A percentile compares a stretch with the other conserved stretches of the same genome.
Evolutionary conservation across 1,140 invertebrate species (phyloP).

Genomic region (Listronotus bonariensis): DNA sequence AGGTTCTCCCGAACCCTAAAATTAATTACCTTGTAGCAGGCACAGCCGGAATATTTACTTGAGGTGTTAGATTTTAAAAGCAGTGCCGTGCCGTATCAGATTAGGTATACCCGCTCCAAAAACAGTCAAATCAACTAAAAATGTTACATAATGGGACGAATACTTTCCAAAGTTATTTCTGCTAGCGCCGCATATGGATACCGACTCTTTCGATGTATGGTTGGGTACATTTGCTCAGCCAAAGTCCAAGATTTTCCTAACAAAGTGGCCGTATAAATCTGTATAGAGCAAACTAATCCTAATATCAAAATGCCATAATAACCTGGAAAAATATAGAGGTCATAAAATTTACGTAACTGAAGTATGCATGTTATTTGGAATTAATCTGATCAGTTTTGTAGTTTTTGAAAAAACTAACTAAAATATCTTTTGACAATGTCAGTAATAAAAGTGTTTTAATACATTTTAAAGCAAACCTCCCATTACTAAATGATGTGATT

Average conservation of each 20-base stretch:
- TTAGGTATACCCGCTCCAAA: slow-evolving; percentile 78
- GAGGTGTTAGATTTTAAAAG: too few relatives aligned
- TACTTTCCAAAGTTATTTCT: slow-evolving; percentile 69
- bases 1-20: too few relatives aligned
- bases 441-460: too few relatives aligned
- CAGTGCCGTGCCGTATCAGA: slow-evolving; percentile 68
- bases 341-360: too few relatives aligned
- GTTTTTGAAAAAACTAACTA: too few relatives aligned
- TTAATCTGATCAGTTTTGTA: too few relatives aligned
- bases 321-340: slow-evolving; percentile 62
- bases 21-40: too few relatives aligned
- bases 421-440: too few relatives aligned
- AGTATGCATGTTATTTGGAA: too few relatives aligned
- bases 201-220: slow-evolving; percentile 68
- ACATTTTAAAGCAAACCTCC: too few relatives aligned
- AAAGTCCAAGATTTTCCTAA: slow-evolving; percentile 76
- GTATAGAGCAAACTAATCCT: slow-evolving; percentile 66
- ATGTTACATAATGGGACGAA: slow-evolving; percentile 64
- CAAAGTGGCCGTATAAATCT: slow-evolving; percentile 76
- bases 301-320: slow-evolving; percentile 72
- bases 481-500: too few relatives aligned
- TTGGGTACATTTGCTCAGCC: slow-evolving; percentile 68
- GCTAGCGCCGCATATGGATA: slow-evolving; percentile 77
- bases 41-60: too few relatives aligned
- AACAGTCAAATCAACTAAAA: slow-evolving; percentile 72